phyloP scores from a whole-genome alignment of 2,888 invertebrate species.

The Xestia rhomboidea region DNA sequence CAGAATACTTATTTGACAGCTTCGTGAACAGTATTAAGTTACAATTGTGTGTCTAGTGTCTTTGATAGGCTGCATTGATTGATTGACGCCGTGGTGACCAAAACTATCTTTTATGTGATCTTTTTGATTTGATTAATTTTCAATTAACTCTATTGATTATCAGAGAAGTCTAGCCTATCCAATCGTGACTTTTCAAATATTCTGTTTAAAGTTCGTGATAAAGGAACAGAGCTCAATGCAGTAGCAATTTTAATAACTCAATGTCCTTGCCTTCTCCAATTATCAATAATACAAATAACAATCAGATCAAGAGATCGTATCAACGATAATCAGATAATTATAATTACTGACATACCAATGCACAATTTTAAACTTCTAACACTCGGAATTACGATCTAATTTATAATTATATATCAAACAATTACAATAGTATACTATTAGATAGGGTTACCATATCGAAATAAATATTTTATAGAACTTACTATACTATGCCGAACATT shows the following conservation, averaged over 20 bases:
- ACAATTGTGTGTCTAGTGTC: too few relatives aligned
- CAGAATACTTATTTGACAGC: too few relatives aligned
- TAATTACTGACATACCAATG: slow-evolving; percentile 25
- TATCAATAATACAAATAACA: slow-evolving; percentile 46
- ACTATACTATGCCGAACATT: background rate
- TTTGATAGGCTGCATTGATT: too few relatives aligned
- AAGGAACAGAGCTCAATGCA: background rate
- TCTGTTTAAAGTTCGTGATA: background rate
- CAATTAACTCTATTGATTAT: background rate
- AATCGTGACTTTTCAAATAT: background rate
- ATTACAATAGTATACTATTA: slow-evolving; percentile 24
- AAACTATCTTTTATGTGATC: background rate
- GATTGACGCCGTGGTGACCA: background rate
- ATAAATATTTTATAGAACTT: background rate
- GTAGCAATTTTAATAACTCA: background rate
- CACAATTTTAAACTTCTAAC: slow-evolving; percentile 30
- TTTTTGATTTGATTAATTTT: too few relatives aligned
- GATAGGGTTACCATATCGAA: background rate
- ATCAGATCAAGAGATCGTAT: slow-evolving; percentile 50
- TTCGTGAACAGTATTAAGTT: too few relatives aligned
- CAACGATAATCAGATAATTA: slow-evolving; percentile 43
- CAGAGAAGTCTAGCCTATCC: background rate
- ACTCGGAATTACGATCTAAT: slow-evolving; percentile 42
- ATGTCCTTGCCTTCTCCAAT: slow-evolving; percentile 41
- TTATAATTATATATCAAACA: slow-evolving; percentile 21